Base-by-base conservation (phyloP, 2,888 invertebrate species). In the Chironomus tentans region DNA sequence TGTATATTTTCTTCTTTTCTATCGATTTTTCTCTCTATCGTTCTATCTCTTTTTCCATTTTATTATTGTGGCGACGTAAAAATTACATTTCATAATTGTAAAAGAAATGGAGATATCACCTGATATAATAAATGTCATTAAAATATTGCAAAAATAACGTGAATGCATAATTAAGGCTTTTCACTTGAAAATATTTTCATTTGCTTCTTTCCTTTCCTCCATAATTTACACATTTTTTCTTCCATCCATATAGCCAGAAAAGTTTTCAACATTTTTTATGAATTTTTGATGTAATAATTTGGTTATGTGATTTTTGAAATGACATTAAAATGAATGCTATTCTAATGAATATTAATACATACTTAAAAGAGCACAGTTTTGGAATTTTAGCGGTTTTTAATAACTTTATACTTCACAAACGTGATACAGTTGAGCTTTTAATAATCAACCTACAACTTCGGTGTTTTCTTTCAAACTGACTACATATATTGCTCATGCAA, bases 291-390 rank as follows among this genome's bases (percentile, higher is more conserved):
- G 28, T n/a, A 15, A 13, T 3, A 70, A 7, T 15, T 47, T 48
- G 70, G 18, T 47, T 47, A 47, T 4, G 21, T 47, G 21, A 47
- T 38, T 38, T 38, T 38, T 38, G 10, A n/a, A 18, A 70, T n/a
- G 18, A 70, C 22, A 21, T 24, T 38, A 2, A 10, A 47, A 47
- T 70, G 70, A 21, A 18, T 70, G 70, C 70, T 70, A 70, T 18
- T 38, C n/a, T 72, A 68, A 74, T 47, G 65, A 47, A 46, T 21
- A 21, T 13, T 48, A 62, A 74, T 74, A 74, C 74, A 21, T 74
- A 74, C 74, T 74, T 74, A 74, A 65, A 46, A 74, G 74, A 68
- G 74, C 74, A 68, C 76, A 76, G 76, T 48, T 76, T 76, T 50
- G 56, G 18, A 76, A 15, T 76, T 76, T 76, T 28, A 38, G 76